Evolutionary conservation across 2,888 invertebrate species (phyloP), one percentile per base, ranked within the genome.

Genomic region (Aromia moschata): DNA sequence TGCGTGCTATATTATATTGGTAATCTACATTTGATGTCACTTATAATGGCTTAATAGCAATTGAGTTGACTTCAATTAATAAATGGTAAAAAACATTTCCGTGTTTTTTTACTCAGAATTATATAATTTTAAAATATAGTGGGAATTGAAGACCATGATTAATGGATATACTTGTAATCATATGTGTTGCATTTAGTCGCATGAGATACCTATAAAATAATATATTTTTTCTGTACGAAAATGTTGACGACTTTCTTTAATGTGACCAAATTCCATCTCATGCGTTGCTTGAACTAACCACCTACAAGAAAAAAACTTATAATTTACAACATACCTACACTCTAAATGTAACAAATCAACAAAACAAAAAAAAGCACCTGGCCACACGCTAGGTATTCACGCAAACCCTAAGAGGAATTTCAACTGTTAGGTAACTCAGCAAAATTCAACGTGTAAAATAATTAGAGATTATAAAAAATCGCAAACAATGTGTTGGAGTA

Each of bases 401-500:
- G n/a, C 33, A 11, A 33, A 33, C 5, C 33, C 3, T 33, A 25
- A 5, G 4, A 33, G 33, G 49, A 49, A 49, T 49, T 38, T 12
- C 45, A 45, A 31, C 49, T 38, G 20, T 49, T 49, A 49, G 15
- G 38, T 36, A 47, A 47, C 49, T 38, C 31, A 16, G 5, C 14
- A 40, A n/a, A 47, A 38, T 18, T 49, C n/a, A n/a, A 14, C 16
- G 38, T 38, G 25, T 38, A 30, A 49, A 40, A 49, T 49, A 49
- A 49, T 49, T 25, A 25, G 10, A 14, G 18, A 12, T 17, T 9
- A 12, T 49, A 49, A 49, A 37, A 49, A 46, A 46, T 46, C 36
- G 16, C 11, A 17, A 33, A 33, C 17, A 47, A 12, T 17, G 49
- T 30, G 25, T 37, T 49, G 25, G 37, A 49, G 37, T 49, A 49